A percentile compares a stretch with the other conserved stretches of the same genome.
These are phyloP conservation scores for Lacerta viridis DNA, from an alignment of 2,797 vertebrate genomes.

Conservation along the genomic window DNA sequence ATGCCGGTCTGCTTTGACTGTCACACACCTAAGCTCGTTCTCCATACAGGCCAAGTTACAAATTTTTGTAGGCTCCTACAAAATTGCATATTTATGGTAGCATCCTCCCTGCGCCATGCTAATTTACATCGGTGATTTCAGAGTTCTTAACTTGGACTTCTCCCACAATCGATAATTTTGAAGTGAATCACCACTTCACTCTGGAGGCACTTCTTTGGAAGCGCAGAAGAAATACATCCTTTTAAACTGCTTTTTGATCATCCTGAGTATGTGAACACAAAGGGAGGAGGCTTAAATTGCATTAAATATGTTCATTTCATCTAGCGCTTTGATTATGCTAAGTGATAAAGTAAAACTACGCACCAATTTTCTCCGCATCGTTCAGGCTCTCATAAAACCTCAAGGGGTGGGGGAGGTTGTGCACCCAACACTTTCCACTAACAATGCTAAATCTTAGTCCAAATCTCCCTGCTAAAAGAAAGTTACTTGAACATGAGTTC, in stretches of 20 bases:
- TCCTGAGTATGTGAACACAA: constrained; percentile 4
- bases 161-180: background rate
- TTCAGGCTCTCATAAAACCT: background rate
- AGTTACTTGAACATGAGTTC: constrained; percentile 5
- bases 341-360: background rate
- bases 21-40: background rate
- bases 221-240: background rate
- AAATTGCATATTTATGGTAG: background rate
- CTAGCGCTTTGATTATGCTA: constrained; percentile 9
- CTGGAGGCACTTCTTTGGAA: background rate
- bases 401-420: background rate
- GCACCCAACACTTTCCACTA: background rate
- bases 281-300: background rate
- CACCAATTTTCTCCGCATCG: constrained; percentile 11
- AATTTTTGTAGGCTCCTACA: background rate
- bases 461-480: constrained; percentile 3
- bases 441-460: background rate
- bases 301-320: constrained; percentile 13
- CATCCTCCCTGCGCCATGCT: background rate
- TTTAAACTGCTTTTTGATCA: constrained; percentile 16
- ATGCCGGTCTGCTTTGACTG: background rate
- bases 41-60: background rate
- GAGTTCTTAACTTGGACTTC: constrained; percentile 2
- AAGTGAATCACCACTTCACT: constrained; percentile 15
- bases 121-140: background rate